A percentile compares a stretch with the other conserved stretches of the same genome.
Evolutionary conservation across 2,888 invertebrate species (phyloP).

Genomic region (Deilephila porcellus): DNA sequence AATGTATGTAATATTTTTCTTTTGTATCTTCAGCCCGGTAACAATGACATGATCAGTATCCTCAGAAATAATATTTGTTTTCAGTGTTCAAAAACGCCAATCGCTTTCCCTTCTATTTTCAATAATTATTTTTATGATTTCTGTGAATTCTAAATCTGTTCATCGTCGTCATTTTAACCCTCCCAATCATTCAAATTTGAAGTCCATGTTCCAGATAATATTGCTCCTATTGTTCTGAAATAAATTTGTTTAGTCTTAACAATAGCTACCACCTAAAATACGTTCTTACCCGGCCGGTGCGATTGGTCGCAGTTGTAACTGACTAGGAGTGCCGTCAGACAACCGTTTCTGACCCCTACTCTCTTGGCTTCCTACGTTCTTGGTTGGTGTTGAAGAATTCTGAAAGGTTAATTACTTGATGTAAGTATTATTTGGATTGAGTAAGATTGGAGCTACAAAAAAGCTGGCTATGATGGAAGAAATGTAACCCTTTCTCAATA

Average conservation of each 20-base stretch:
- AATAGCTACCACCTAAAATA: not conserved
- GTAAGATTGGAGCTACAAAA: not conserved
- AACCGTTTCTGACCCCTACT: slow-evolving; percentile 74
- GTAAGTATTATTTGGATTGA: not conserved
- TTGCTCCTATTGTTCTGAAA: not conserved
- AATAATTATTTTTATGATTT: not conserved
- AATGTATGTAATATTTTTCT: not conserved
- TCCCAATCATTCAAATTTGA: not conserved
- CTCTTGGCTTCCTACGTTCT: slow-evolving; percentile 66
- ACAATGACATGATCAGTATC: not conserved
- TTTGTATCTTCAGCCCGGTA: not conserved
- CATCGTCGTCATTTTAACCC: too few relatives aligned
- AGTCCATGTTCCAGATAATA: not conserved
- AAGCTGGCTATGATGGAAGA: slow-evolving; percentile 7
- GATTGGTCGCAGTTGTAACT: slow-evolving; percentile 75
- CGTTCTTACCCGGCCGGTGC: slow-evolving; percentile 79
- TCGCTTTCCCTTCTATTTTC: not conserved
- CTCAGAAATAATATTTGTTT: not conserved
- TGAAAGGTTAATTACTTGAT: slow-evolving; percentile 49
- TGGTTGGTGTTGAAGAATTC: slow-evolving; percentile 67
- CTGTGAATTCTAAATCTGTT: not conserved
- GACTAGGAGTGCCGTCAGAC: slow-evolving; percentile 78
- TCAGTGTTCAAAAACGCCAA: not conserved
- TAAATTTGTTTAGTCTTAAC: not conserved
- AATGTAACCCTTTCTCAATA: not conserved